Evolutionary conservation across 2,888 invertebrate genomes (phyloP), one percentile per base, ranked within the genome.

Genomic region (Noctua fimbriata): DNA sequence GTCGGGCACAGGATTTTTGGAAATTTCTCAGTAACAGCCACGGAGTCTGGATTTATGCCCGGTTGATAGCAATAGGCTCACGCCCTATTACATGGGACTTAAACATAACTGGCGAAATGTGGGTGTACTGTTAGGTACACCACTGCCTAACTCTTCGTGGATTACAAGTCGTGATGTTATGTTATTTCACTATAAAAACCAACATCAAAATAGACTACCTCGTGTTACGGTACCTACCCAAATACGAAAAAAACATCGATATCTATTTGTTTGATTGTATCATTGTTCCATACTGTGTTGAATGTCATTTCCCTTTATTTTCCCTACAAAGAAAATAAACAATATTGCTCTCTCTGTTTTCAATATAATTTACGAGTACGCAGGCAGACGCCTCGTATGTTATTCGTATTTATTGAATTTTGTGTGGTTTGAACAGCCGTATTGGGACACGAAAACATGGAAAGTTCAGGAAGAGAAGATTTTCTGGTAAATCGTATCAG

Each of bases 281-380:
- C 70, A 67, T 63, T 24, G 55, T 44, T 41, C 49, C 21, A 44
- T 55, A 70, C 6, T 65, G 36, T 75, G 44, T 49, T 55, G 78
- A 75, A 78, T 73, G 72, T 69, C 60, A 87, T 83, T 77, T 83
- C 67, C 72, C 60, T 75, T 66, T 86, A 78, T 79, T 81, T 83
- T 55, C 32, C 72, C 49, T n/a, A 47, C 49, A 76, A 65, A 86
- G 72, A 86, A 79, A 58, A 81, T 49, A 63, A 81, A 75, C 36
- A 76, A 73, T 36, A 81, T 81, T 81, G 18, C 41, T 69, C 32
- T 69, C 65, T 72, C 36, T 63, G 41, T 81, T 81, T 81, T 81
- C 85, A 73, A 73, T 82, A 60, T 81, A 70, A 85, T 85, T 85
- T 82, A 82, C 58, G 81, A 81, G 47, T 32, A 41, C 28, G 32